phyloP scores from a whole-genome alignment of 2,113 vertebrate genomes.

The Microcebus tavaratra region DNA sequence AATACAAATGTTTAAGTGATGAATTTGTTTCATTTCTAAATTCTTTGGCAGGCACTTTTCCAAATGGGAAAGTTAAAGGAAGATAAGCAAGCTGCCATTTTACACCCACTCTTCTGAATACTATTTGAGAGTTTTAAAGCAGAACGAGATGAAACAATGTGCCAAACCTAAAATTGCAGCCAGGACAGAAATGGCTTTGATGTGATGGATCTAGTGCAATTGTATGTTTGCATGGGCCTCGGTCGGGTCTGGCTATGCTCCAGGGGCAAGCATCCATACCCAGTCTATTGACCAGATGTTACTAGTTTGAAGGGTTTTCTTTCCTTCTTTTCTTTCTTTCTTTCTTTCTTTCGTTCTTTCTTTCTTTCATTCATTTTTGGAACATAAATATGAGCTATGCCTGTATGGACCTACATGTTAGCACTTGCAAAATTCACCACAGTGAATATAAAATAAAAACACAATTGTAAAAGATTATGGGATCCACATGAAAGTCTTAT shows the following conservation, averaged over 20 bases:
- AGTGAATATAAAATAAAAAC: not conserved
- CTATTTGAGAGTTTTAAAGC: conserved; percentile 22
- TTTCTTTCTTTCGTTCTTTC: not conserved
- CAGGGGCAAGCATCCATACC: conserved; percentile 1
- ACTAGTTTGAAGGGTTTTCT: not conserved
- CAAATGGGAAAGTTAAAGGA: not conserved
- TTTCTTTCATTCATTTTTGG: not conserved
- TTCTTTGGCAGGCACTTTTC: not conserved
- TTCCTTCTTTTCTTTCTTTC: not conserved
- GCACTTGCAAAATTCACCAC: conserved; percentile 11
- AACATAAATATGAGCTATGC: conserved; percentile 10
- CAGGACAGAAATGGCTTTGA: conserved; percentile 41
- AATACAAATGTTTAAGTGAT: not conserved
- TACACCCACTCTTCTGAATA: not conserved
- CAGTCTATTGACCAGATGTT: conserved; percentile 39
- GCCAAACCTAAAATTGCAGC: conserved; percentile 42
- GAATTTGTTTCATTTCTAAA: conserved; percentile 10
- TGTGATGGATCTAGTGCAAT: conserved; percentile 16
- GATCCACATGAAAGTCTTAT: not conserved
- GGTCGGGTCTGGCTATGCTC: not conserved
- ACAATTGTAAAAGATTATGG: not conserved
- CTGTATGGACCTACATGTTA: conserved; percentile 49
- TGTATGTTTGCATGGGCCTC: conserved; percentile 26
- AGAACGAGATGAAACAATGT: not conserved
- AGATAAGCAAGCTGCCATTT: not conserved